phyloP scores from a whole-genome alignment of 2,797 vertebrate species.

The Meda fulgida region DNA sequence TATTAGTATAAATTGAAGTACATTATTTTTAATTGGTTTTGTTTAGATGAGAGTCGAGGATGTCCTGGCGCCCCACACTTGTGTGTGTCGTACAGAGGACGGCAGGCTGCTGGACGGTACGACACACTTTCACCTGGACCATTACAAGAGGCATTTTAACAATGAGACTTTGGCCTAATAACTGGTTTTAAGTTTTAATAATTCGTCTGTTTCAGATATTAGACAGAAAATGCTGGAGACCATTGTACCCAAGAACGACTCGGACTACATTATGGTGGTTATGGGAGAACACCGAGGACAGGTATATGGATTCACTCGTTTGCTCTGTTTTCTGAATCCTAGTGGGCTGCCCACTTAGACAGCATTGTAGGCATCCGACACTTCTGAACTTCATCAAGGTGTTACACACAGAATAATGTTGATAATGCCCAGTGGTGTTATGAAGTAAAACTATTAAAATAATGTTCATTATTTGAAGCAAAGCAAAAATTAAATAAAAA shows the following conservation, averaged over 20 bases:
- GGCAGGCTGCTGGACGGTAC: conserved; percentile 87
- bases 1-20: neutral
- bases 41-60: conserved; percentile 89
- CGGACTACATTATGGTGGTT: conserved; percentile 77
- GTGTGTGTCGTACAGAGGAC: conserved; percentile 88
- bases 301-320: conserved; percentile 63
- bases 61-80: conserved; percentile 80
- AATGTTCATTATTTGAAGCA: neutral
- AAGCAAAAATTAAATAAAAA: neutral
- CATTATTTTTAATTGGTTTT: neutral
- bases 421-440: neutral
- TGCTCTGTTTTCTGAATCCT: neutral
- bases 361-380: neutral
- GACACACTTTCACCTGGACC: conserved; percentile 12
- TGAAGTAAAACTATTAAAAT: neutral
- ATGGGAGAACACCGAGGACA: conserved; percentile 76
- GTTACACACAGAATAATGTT: neutral
- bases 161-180: neutral
- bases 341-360: neutral
- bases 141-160: neutral
- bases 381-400: neutral
- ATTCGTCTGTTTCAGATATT: conserved; percentile 73
- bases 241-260: conserved; percentile 83
- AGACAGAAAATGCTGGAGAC: conserved; percentile 89
- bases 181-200: neutral